phyloP scores from a whole-genome alignment of 64 coral and sea anemone species.

The Dendrophyllia cribrosa region DNA sequence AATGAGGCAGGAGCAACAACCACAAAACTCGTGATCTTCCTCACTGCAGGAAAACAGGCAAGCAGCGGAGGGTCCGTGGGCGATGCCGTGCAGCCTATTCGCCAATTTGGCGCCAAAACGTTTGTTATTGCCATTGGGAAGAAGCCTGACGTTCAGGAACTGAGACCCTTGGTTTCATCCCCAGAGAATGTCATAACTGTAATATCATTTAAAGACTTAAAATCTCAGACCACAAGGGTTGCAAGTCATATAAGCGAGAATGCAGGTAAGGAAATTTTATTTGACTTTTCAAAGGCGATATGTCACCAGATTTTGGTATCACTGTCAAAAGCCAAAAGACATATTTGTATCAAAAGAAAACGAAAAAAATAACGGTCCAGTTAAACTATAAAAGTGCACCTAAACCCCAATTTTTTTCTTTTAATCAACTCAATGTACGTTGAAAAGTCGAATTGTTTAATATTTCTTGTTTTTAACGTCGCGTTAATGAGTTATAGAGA shows the following conservation, averaged over 20 bases:
- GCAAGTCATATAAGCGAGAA: conserved; percentile 63
- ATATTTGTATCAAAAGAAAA: too few relatives aligned
- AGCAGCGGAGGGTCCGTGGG: conserved; percentile 47
- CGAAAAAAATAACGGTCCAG: too few relatives aligned
- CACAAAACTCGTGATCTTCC: conserved; percentile 70
- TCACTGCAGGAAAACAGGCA: conserved; percentile 71
- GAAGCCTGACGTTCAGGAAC: conserved; percentile 41
- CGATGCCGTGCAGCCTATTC: conserved; percentile 39
- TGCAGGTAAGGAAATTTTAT: conserved; percentile 47
- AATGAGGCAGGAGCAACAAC: conserved; percentile 5
- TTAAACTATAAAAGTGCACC: too few relatives aligned
- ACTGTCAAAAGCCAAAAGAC: too few relatives aligned
- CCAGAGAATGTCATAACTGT: conserved; percentile 65
- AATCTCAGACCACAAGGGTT: conserved; percentile 13
- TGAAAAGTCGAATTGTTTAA: too few relatives aligned
- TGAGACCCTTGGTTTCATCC: conserved; percentile 42
- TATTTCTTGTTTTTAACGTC: too few relatives aligned
- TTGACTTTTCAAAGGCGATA: neutral
- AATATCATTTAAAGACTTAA: conserved; percentile 50
- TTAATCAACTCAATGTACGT: too few relatives aligned
- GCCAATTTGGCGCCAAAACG: conserved; percentile 64
- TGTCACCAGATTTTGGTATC: neutral
- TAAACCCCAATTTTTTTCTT: too few relatives aligned
- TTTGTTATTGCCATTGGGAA: conserved; percentile 80
- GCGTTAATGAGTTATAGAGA: too few relatives aligned